Base-by-base conservation (phyloP, 1,140 invertebrate species). In the Drosophila orosa region DNA sequence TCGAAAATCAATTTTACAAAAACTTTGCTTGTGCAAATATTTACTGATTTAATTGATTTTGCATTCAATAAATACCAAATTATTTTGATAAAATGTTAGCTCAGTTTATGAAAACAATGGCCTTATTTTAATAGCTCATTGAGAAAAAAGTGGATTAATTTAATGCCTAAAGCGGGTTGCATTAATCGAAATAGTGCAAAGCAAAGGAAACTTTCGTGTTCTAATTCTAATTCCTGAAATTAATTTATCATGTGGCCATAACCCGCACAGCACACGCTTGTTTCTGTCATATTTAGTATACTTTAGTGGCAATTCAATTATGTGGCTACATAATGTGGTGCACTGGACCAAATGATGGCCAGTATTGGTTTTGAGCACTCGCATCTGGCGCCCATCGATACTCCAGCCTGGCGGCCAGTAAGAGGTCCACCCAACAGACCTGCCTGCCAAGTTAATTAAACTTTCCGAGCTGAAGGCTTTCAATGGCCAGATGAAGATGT, bases 391-490 rank as follows among this genome's bases (percentile, higher is more conserved):
- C 33, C 22, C 50, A 47, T 58, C 66, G 42, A 39, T 71, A 58
- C 67, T 71, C 25, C 50, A 65, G 45, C 58, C 31, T 22, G 55
- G 39, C 60, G 42, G 48, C 48, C 59, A 50, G 13, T 15, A 68
- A 17, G 40, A 31, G 37, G 29, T 47, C 39, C 54, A 63, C 19
- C 22, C 42, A 15, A 13, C n/a, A 17, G 3, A 12, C 15, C 48
- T 52, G 50, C 31, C 50, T 54, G 81, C 22, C 71, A 73, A 87
- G 84, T 87, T 87, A 87, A 87, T 87, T 87, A 87, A 87, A 87
- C 75, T 87, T 83, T 78, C 60, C 62, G 75, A 69, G 48, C 56
- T 66, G 69, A 74, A 50, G 69, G 74, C 80, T 71, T 69, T 75
- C 72, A 75, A 76, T 76, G 55, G 42, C 56, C 40, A 75, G 83